These are phyloP conservation scores for Acanthis flammea DNA, from an alignment of 2,797 vertebrate genomes.

Conservation along the genomic window DNA sequence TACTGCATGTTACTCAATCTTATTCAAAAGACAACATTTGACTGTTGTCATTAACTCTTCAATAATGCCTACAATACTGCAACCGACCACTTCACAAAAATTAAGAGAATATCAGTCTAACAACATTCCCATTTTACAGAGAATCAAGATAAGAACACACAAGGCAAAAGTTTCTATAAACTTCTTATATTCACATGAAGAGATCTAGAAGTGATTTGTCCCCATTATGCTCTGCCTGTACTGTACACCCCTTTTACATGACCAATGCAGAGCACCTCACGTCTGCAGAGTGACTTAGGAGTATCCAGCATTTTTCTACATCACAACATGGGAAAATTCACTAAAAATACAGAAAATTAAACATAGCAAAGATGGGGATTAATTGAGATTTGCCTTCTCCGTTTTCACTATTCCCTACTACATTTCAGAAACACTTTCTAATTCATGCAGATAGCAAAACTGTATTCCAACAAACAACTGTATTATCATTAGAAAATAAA, in stretches of 20 bases:
- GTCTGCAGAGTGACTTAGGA: not conserved
- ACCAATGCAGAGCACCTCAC: not conserved
- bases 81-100: rapidly evolving
- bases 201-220: not conserved
- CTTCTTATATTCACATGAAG: not conserved
- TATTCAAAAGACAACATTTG: not conserved
- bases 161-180: not conserved
- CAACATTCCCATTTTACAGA: not conserved
- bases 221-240: not conserved
- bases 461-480: conserved; percentile 6
- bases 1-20: not conserved
- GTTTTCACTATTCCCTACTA: not conserved
- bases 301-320: not conserved
- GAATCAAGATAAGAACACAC: not conserved
- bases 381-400: not conserved
- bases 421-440: not conserved
- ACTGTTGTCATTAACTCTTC: not conserved
- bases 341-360: not conserved
- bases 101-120: not conserved
- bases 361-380: not conserved
- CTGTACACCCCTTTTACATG: not conserved
- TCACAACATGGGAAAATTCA: not conserved
- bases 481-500: conserved; percentile 9
- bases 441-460: not conserved
- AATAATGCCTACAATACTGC: not conserved